Conservation (phyloP, 53 echinoderm and acorn worm species). For the Apostichopus leukothele region DNA sequence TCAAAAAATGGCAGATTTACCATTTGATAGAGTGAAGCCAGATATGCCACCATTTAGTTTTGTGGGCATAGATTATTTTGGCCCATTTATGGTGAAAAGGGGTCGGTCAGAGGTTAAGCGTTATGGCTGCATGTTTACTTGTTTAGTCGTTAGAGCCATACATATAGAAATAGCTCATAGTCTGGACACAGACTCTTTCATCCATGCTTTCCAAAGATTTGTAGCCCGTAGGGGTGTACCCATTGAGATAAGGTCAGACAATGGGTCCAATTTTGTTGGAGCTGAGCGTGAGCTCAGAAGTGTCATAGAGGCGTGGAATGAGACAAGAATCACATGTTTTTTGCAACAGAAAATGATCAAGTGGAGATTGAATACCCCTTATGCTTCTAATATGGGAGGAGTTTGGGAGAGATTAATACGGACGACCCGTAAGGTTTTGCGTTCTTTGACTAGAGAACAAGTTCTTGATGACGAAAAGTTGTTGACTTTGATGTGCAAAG, state of each 20-base stretch:
- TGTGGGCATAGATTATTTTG: constrained; percentile 74
- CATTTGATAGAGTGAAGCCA: constrained; percentile 55
- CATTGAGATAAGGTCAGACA: too few relatives aligned
- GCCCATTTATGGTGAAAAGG: constrained; percentile 62
- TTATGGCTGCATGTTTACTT: too few relatives aligned
- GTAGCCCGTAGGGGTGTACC: too few relatives aligned
- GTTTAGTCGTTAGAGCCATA: too few relatives aligned
- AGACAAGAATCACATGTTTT: constrained; percentile 27
- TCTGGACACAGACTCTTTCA: too few relatives aligned
- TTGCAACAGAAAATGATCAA: constrained; percentile 53
- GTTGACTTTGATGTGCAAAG: constrained; percentile 36
- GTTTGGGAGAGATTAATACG: constrained; percentile 67
- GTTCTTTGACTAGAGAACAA: constrained; percentile 53
- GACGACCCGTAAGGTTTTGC: constrained; percentile 59
- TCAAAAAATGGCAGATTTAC: constrained; percentile 65
- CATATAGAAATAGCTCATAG: too few relatives aligned
- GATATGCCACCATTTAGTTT: constrained; percentile 60
- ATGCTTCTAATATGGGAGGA: constrained; percentile 72
- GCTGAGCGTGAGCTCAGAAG: constrained; percentile 53
- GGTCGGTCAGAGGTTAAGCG: too few relatives aligned
- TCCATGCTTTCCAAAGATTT: too few relatives aligned
- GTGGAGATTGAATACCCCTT: constrained; percentile 73
- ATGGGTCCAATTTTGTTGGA: too few relatives aligned
- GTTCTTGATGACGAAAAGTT: constrained; percentile 52
- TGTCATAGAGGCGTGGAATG: constrained; percentile 47